Base-by-base conservation (phyloP, 2,113 vertebrate genomes). In the Agapornis roseicollis region DNA sequence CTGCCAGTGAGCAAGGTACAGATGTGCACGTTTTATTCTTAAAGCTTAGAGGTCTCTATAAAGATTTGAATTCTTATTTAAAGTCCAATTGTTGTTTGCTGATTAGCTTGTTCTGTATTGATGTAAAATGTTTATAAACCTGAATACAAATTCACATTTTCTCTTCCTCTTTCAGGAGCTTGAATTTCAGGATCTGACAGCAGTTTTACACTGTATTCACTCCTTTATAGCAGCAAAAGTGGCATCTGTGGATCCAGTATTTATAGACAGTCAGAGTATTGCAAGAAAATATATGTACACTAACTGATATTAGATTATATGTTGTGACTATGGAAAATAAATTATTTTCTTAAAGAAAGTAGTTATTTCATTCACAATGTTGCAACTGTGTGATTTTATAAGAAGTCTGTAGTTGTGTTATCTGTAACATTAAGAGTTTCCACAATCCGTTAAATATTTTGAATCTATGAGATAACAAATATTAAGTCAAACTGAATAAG, bases 161-260 rank as follows among this genome's bases (percentile, higher is more conserved):
- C 20, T 79, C 39, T 68, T 80, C 46, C 56, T 61, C 49, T 94
- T 97, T 64, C 96, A 99, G 99, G 99, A 99, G 77, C 98, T 99
- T 65, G 99, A 99, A 97, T 99, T 99, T 95, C 98, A 98, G 63
- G 99, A 99, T 95, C 98, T 99, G 89, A 99, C 99, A 0, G 98
- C 98, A 4, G 98, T 99, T 91, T 98, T 99, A 88, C 99, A 99
- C 85, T 99, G 99, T 76, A 98, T 99, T 77, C 99, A 99, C 92
- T 98, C 99, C 83, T 99, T 99, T 97, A 98, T 99, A 53, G 99
- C 99, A 72, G 99, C 99, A 90, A 99, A 99, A 97, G 99, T 99
- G 98, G 99, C 99, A 94, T 98, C 99, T 44, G 96, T 99, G 98
- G 99, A 99, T 97, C 99, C 99, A 11, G 91, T 98, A 27, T 99